Conservation (phyloP, 2,113 vertebrate species). For the Galeopterus variegatus region DNA sequence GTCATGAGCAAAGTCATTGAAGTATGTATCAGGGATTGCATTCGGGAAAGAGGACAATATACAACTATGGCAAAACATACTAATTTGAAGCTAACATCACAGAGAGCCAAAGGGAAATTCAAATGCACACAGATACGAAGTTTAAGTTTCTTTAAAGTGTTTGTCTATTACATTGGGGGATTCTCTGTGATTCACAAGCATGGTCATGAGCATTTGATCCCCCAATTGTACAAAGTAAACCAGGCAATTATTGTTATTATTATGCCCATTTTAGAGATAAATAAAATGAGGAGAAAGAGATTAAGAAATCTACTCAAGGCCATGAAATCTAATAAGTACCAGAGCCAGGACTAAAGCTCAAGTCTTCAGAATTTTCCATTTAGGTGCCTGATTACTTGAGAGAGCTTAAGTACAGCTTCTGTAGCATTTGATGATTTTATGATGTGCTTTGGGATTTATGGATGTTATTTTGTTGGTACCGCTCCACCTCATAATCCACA, state of each 20-base stretch:
- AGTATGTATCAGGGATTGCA: not conserved
- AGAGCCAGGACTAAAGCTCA: not conserved
- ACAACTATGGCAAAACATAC: not conserved
- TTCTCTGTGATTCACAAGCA: not conserved
- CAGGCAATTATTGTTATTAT: not conserved
- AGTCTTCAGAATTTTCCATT: slow-evolving; percentile 50
- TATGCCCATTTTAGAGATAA: slow-evolving; percentile 52
- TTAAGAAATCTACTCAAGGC: not conserved
- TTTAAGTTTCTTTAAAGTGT: not conserved
- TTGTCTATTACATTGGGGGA: not conserved
- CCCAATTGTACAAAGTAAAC: not conserved
- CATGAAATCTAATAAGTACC: slow-evolving; percentile 14
- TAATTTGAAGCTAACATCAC: not conserved
- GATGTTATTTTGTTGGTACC: slow-evolving; percentile 75
- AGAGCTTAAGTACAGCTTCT: slow-evolving; percentile 61
- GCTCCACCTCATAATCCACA: slow-evolving; percentile 77
- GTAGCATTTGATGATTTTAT: slow-evolving; percentile 79
- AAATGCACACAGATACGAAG: not conserved
- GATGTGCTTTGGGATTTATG: slow-evolving; percentile 79
- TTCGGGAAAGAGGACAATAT: not conserved
- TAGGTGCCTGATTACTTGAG: slow-evolving; percentile 56
- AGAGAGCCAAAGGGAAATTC: slow-evolving; percentile 10
- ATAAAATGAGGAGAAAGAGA: slow-evolving; percentile 31
- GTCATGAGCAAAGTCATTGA: not conserved
- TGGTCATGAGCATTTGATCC: not conserved